Evolutionary conservation across 2,888 invertebrate species (phyloP).

Genomic region (Trisateles emortualis): DNA sequence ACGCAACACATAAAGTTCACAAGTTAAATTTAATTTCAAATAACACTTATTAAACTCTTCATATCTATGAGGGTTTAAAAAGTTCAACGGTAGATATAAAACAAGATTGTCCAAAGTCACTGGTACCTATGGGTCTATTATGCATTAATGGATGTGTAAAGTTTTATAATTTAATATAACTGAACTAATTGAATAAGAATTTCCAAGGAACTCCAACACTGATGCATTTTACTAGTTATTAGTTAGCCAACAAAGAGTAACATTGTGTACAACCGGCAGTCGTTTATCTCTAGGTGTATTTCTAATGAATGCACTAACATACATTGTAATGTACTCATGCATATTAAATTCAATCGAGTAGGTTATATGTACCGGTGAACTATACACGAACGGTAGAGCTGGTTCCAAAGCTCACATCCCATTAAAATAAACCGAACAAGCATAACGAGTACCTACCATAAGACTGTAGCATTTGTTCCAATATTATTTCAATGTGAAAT

Average conservation of each 20-base stretch:
- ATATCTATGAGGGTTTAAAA: no score
- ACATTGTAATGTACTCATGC: conserved; percentile 62
- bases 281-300: conserved; percentile 69
- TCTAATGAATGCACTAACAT: conserved; percentile 71
- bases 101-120: background rate
- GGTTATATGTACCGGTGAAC: conserved; percentile 36
- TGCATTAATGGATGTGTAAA: conserved; percentile 2
- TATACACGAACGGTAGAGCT: conserved; percentile 22
- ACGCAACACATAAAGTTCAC: background rate
- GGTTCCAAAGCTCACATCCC: conserved; percentile 31
- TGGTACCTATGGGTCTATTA: background rate
- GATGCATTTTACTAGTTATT: conserved; percentile 50
- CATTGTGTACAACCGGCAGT: conserved; percentile 73
- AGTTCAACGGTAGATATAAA: background rate
- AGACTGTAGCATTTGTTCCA: conserved; percentile 23
- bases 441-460: conserved; percentile 30
- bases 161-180: conserved; percentile 18
- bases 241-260: conserved; percentile 67
- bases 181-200: conserved; percentile 39
- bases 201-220: conserved; percentile 52
- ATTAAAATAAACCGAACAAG: conserved; percentile 25
- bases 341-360: conserved; percentile 48
- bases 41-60: no score
- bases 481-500: conserved; percentile 22
- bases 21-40: no score